Percentiles rank a stretch among this genome's conserved stretches.
phyloP scores from a whole-genome alignment of 1,140 invertebrate species.

The Drosophila seguyi region DNA sequence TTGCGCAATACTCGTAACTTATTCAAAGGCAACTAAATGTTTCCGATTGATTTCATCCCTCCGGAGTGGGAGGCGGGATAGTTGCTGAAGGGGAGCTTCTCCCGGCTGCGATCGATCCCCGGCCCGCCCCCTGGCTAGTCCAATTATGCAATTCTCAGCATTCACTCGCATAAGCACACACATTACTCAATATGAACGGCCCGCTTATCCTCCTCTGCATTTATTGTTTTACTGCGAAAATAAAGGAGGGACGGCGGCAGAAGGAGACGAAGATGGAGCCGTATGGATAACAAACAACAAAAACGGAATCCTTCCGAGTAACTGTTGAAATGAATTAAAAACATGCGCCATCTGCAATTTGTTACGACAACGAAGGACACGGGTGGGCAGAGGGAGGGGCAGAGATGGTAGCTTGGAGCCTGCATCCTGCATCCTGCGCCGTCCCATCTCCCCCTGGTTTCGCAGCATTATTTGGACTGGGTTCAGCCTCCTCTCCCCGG shows the following conservation, averaged over 20 bases:
- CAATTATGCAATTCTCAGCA: constrained; percentile 59
- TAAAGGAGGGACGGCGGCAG: constrained; percentile 4
- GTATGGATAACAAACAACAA: constrained; percentile 51
- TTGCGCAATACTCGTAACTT: constrained; percentile 44
- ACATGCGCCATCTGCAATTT: constrained; percentile 81
- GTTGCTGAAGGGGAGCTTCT: background rate
- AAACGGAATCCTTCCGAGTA: constrained; percentile 39
- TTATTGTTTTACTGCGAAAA: constrained; percentile 61
- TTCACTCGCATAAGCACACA: constrained; percentile 44
- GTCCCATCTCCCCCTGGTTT: background rate
- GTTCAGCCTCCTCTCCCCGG: constrained; percentile 43
- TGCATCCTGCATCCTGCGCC: constrained; percentile 37
- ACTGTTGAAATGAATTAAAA: constrained; percentile 79
- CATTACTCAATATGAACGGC: constrained; percentile 55
- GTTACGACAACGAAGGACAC: constrained; percentile 55
- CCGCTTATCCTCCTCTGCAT: constrained; percentile 44
- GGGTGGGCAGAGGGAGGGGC: constrained; percentile 14
- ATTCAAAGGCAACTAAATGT: constrained; percentile 55
- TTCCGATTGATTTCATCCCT: constrained; percentile 43
- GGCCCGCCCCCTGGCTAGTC: constrained; percentile 21
- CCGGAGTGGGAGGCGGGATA: constrained; percentile 4
- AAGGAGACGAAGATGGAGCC: constrained; percentile 12
- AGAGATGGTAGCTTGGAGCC: constrained; percentile 3
- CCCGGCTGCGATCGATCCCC: constrained; percentile 32
- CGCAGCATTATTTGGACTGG: constrained; percentile 55